Evolutionary conservation across 2,888 invertebrate genomes (phyloP).

Genomic region (Himalopsyche kuldschensis): DNA sequence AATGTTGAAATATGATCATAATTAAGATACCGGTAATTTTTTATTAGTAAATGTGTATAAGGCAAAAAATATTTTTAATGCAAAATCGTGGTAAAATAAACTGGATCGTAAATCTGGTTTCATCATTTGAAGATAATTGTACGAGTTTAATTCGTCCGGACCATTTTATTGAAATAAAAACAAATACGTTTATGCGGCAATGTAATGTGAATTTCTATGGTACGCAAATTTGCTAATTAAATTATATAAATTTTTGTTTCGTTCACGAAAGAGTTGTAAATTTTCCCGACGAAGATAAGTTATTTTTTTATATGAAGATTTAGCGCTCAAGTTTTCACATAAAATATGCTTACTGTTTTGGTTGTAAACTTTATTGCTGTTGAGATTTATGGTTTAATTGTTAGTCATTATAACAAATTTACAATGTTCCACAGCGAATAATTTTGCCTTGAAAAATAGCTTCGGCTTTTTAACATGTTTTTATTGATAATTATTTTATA

Average conservation of each 20-base stretch:
- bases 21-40: no score
- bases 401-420: neutral
- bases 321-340: neutral
- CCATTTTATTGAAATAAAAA: neutral
- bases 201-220: neutral
- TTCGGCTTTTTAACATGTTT: neutral
- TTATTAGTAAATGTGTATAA: no score
- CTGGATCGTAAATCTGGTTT: no score
- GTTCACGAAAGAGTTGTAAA: neutral
- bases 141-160: neutral
- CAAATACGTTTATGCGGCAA: neutral
- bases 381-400: neutral
- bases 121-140: neutral
- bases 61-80: no score
- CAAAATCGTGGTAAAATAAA: no score
- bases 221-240: neutral
- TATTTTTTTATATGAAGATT: neutral
- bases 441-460: neutral
- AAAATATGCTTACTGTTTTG: neutral
- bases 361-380: neutral
- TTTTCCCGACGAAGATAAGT: neutral
- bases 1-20: no score
- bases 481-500: neutral
- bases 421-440: neutral
- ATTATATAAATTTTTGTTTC: neutral